Base-by-base conservation (phyloP, 2,888 invertebrate genomes). In the Stictocephala bisonia region DNA sequence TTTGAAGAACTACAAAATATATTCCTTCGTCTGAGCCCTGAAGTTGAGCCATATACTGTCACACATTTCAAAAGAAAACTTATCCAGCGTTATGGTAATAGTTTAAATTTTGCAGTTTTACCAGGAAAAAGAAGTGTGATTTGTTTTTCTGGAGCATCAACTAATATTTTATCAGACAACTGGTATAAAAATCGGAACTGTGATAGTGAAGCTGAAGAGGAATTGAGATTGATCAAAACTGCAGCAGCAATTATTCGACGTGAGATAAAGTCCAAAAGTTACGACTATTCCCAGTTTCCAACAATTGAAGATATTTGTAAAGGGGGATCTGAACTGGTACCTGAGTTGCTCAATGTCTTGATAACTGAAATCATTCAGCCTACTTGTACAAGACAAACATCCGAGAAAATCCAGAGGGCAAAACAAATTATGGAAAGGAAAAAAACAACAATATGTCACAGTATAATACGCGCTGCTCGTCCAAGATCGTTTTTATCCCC, bases 401-500 rank as follows among this genome's bases (percentile, higher is more conserved):
- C 20, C 7, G 20, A 53, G 22, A 53, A 53, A 20, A 9, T 22
- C 6, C n/a, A 53, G 20, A 22, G 11, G 22, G n/a, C 53, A n/a
- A 53, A 53, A 53, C 53, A 53, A 53, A 53, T 53, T 53, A 53
- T 26, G 4, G 53, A 53, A 11, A 53, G 53, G 53, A 53, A 53
- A 53, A 53, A 11, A 20, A 53, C 53, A 6, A n/a, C 53, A 6
- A 53, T 20, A 20, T 20, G 11, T 9, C 22, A 20, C 53, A 53
- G 6, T 53, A 53, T 9, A 20, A 53, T 53, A 53, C 4, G n/a
- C 18, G 22, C 53, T 53, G 53, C 53, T 11, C 53, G 26, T 20
- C 53, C 53, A 53, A 53, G 53, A 53, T 53, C 53, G 7, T 20
- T 53, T 53, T 53, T 20, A n/a, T 53, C 53, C 53, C 53, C 53